These are phyloP conservation scores for Aplysina aerophoba DNA, from an alignment of 37 sponge, comb jelly and placozoan species.

Conservation along the genomic window DNA sequence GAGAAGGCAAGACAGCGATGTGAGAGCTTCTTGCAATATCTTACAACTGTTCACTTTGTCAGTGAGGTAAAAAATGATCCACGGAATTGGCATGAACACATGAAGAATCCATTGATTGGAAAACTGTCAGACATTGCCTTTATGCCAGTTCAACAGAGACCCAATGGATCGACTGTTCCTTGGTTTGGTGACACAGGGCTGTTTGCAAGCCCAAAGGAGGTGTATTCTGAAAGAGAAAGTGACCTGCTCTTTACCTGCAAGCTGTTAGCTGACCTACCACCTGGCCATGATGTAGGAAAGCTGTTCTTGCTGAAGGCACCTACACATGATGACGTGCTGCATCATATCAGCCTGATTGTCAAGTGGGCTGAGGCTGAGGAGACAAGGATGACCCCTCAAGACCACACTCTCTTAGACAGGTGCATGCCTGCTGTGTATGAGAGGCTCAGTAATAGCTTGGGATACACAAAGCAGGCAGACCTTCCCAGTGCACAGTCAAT, in stretches of 20 bases:
- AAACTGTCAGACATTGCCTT: constrained; percentile 38
- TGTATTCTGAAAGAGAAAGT: neutral
- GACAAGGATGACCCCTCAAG: neutral
- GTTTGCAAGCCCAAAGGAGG: constrained; percentile 19
- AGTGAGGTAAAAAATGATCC: neutral
- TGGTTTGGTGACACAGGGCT: constrained; percentile 20
- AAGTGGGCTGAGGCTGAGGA: neutral
- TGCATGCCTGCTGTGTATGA: constrained; percentile 38
- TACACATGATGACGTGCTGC: constrained; percentile 1
- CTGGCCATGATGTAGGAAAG: neutral
- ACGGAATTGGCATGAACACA: neutral
- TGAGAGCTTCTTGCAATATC: constrained; percentile 22
- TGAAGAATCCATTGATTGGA: neutral
- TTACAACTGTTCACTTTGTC: neutral
- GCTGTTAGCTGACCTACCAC: constrained; percentile 7
- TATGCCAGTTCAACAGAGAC: constrained; percentile 17
- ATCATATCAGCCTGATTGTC: constrained; percentile 28
- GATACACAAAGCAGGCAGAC: neutral
- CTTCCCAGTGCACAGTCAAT: too few species aligned
- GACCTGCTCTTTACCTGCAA: constrained; percentile 29
- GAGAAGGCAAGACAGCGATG: constrained; percentile 36
- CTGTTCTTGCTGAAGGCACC: constrained; percentile 18
- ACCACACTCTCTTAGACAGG: neutral
- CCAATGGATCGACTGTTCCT: constrained; percentile 36
- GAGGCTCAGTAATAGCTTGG: neutral